Evolutionary conservation across 2,113 vertebrate genomes (phyloP), one percentile per base, ranked within the genome.

Genomic region (Salvator merianae): DNA sequence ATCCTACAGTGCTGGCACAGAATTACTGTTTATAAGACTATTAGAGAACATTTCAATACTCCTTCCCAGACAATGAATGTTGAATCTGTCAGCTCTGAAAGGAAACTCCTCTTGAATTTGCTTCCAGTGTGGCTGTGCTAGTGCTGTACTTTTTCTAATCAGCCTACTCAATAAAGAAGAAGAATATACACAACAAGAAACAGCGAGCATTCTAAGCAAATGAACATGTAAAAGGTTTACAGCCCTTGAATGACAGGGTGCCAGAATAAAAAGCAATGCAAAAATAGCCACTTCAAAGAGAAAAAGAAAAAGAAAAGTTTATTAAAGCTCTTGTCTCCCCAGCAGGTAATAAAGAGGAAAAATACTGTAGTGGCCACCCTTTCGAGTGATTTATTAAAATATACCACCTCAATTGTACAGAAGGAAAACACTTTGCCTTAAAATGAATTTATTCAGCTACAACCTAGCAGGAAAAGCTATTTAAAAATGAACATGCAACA

Each of bases 321-420:
- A 91, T 95, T 93, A 93, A 90, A 94, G 65, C 72, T 84, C 86
- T 95, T 88, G 86, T 92, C 78, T 89, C 86, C 92, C 75, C 94
- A 93, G 91, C 92, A 89, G 92, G 93, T 90, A 94, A 91, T 83
- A 92, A 93, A 87, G 85, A 80, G 73, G 81, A 87, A 91, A 93
- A 92, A 91, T 87, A 91, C 72, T 90, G 77, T 86, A 93, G 91
- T 3, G 83, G 34, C 78, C 83, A 93, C 79, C 91, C 93, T 92
- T 92, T 91, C 83, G 90, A 94, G 91, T 89, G 84, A 95, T 92
- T 92, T 94, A 90, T 93, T 92, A 88, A 93, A 91, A 90, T 81
- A 4, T 74, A 92, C 85, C 84, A 84, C 79, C 55, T 76, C 66
- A 91, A 80, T 91, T 81, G 62, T 76, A 89, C 59, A 86, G 70